Evolutionary conservation across 2,797 vertebrate genomes (phyloP).

Genomic region (Notolabrus celidotus): DNA sequence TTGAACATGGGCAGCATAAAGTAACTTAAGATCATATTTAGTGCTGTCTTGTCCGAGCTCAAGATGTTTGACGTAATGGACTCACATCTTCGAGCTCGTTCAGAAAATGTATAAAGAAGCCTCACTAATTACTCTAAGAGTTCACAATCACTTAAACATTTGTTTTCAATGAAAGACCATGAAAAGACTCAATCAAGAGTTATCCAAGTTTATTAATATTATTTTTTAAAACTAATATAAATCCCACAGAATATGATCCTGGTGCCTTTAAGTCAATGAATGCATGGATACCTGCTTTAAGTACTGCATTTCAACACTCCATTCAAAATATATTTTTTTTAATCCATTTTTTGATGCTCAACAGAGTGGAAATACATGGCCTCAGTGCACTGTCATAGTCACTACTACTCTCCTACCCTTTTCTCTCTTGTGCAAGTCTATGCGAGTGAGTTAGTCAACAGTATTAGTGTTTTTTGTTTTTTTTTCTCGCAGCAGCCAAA

Average conservation of each 20-base stretch:
- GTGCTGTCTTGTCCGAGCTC: too few relatives aligned
- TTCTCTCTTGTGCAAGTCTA: slow-evolving; percentile 95
- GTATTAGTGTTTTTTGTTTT: slow-evolving; percentile 94
- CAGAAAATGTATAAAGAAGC: neutral
- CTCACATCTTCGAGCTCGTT: neutral
- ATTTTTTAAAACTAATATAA: slow-evolving; percentile 96
- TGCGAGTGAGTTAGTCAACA: slow-evolving; percentile 95
- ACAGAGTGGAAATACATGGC: slow-evolving; percentile 91
- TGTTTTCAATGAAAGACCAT: slow-evolving; percentile 43
- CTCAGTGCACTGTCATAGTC: slow-evolving; percentile 88
- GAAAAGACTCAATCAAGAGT: slow-evolving; percentile 90
- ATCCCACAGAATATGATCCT: slow-evolving; percentile 91
- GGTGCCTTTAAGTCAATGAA: slow-evolving; percentile 92
- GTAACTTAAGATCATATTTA: too few relatives aligned
- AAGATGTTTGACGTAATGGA: neutral
- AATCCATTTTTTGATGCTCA: slow-evolving; percentile 67
- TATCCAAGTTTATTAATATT: slow-evolving; percentile 99
- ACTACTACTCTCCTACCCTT: slow-evolving; percentile 85
- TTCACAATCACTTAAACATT: slow-evolving; percentile 23
- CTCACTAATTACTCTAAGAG: neutral
- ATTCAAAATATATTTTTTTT: slow-evolving; percentile 84
- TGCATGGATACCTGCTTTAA: slow-evolving; percentile 93
- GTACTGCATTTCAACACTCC: slow-evolving; percentile 93
- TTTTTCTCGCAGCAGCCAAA: slow-evolving; percentile 91
- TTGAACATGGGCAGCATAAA: neutral